A percentile compares a stretch with the other conserved stretches of the same genome.
phyloP scores from a whole-genome alignment of 2,888 invertebrate species.

The Apamea sordens region DNA sequence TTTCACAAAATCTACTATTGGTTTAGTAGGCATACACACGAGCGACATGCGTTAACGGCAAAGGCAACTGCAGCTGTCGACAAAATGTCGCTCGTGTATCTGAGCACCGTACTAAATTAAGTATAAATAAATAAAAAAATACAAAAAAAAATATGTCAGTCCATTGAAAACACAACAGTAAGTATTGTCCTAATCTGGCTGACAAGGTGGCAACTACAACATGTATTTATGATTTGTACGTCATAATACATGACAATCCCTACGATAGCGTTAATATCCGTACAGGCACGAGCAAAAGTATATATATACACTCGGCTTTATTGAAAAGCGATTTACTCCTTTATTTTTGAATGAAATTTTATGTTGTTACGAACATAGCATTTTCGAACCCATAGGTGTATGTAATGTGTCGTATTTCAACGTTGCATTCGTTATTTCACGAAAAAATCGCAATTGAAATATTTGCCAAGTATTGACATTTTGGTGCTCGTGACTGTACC shows the following conservation, averaged over 20 bases:
- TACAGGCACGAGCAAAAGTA: neutral
- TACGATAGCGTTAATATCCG: constrained; percentile 8
- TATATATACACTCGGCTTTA: no score
- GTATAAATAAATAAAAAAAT: neutral
- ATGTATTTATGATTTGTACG: neutral
- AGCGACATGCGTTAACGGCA: neutral
- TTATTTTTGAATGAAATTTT: no score
- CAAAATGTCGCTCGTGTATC: neutral
- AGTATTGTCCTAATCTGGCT: neutral
- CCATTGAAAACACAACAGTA: neutral
- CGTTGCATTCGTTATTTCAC: no score
- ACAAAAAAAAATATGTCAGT: neutral
- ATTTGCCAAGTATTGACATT: no score
- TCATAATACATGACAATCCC: neutral
- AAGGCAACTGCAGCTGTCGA: neutral
- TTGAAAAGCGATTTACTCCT: no score
- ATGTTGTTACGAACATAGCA: no score
- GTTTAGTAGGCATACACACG: neutral
- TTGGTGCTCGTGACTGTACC: neutral
- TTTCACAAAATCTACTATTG: neutral
- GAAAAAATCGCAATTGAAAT: no score
- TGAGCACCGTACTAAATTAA: neutral
- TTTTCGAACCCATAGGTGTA: no score
- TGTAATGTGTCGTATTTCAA: no score
- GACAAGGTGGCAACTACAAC: neutral